These are phyloP conservation scores for Drosophila miranda DNA, from an alignment of 1,140 invertebrate species.

Conservation along the genomic window DNA sequence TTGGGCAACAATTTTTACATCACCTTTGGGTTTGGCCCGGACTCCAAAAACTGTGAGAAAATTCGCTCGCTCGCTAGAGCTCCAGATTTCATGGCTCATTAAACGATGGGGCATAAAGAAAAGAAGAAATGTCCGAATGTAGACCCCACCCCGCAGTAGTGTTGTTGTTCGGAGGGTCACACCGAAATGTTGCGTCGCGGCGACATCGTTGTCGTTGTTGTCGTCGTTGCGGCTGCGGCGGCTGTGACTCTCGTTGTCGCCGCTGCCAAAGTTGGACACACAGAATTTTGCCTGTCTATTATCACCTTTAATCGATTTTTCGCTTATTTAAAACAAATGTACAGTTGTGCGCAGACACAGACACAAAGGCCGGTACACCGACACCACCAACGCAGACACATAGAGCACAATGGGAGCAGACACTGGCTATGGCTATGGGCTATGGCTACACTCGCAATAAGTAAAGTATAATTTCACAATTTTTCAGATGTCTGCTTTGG, in stretches of 20 bases:
- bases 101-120: slow-evolving; percentile 22
- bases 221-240: slow-evolving; percentile 44
- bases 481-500: slow-evolving; percentile 55
- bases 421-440: not conserved
- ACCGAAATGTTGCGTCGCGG: not conserved
- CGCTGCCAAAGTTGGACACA: slow-evolving; percentile 65
- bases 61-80: not conserved
- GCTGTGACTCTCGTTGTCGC: slow-evolving; percentile 38
- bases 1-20: slow-evolving; percentile 7
- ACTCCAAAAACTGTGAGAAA: slow-evolving; percentile 3
- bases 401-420: slow-evolving; percentile 10
- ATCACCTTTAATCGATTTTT: slow-evolving; percentile 81
- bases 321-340: slow-evolving; percentile 80
- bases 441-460: slow-evolving; percentile 28
- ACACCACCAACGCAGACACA: slow-evolving; percentile 26
- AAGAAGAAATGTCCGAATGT: slow-evolving; percentile 15
- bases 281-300: slow-evolving; percentile 78
- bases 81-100: slow-evolving; percentile 53
- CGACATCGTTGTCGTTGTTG: slow-evolving; percentile 22
- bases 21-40: slow-evolving; percentile 3
- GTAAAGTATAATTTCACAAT: slow-evolving; percentile 76
- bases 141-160: slow-evolving; percentile 16
- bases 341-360: slow-evolving; percentile 66
- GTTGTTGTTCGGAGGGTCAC: not conserved
- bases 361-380: slow-evolving; percentile 17